These are phyloP conservation scores for Lasioglossum morio DNA, from an alignment of 2,888 invertebrate species.

Conservation along the genomic window DNA sequence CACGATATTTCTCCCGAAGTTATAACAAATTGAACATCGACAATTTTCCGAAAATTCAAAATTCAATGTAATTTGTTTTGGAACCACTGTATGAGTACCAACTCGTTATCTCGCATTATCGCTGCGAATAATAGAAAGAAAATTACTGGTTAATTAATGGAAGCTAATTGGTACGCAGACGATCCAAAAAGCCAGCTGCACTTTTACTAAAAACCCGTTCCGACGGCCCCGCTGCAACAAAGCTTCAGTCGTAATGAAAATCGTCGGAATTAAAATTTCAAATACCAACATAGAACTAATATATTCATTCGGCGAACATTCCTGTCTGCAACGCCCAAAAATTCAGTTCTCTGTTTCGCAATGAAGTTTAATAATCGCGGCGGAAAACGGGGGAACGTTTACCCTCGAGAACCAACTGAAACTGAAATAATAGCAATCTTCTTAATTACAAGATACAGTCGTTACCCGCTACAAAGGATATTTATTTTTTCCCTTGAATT, in stretches of 20 bases:
- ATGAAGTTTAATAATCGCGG: neutral
- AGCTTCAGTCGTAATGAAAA: conserved; percentile 12
- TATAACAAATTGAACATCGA: neutral
- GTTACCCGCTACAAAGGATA: neutral
- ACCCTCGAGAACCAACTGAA: neutral
- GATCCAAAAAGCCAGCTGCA: neutral
- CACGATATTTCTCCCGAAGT: neutral
- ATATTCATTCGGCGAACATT: conserved; percentile 6
- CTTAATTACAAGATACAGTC: neutral
- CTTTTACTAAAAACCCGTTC: neutral
- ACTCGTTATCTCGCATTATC: neutral
- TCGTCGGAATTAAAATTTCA: conserved; percentile 29
- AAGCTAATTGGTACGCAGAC: neutral
- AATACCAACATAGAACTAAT: conserved; percentile 15
- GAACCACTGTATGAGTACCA: neutral
- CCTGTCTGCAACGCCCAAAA: neutral
- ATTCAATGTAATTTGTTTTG: neutral
- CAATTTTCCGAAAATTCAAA: neutral
- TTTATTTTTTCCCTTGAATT: neutral
- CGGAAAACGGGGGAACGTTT: neutral
- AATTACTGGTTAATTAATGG: neutral
- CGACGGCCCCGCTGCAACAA: neutral
- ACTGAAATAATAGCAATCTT: neutral
- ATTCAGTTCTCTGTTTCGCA: neutral
- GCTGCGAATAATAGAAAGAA: neutral